A percentile compares a stretch with the other conserved stretches of the same genome.
Conservation (phyloP, 2,888 invertebrate species). For the Plebejus anna region DNA sequence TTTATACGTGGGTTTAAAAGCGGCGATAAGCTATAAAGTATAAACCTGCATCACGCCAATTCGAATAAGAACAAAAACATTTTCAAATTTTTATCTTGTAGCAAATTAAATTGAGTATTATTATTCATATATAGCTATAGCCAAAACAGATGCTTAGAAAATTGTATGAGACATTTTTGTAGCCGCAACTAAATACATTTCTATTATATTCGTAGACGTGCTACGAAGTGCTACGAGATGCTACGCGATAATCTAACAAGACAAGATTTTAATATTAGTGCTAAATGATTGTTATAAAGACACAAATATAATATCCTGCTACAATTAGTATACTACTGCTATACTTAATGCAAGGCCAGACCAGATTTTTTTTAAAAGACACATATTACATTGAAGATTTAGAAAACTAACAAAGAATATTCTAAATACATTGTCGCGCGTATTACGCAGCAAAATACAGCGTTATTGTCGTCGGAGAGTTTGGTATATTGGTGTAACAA, state of each 20-base stretch:
- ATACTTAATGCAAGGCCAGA: too few species aligned
- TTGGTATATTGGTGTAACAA: conserved; percentile 26
- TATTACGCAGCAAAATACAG: not conserved
- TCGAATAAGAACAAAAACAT: not conserved
- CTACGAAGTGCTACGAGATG: not conserved
- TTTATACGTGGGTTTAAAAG: conserved; percentile 14
- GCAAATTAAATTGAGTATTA: not conserved
- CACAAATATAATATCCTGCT: too few species aligned
- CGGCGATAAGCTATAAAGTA: not conserved
- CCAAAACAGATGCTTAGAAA: not conserved
- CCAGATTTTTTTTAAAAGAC: too few species aligned
- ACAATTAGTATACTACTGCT: too few species aligned
- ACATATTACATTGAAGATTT: too few species aligned
- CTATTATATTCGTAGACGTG: conserved; percentile 1
- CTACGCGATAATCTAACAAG: not conserved
- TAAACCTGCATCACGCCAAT: not conserved
- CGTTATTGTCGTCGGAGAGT: conserved; percentile 12
- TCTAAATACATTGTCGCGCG: not conserved
- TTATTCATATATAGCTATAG: not conserved
- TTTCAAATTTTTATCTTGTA: not conserved
- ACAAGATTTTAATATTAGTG: too few species aligned
- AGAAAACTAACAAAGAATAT: not conserved
- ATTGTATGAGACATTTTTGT: not conserved
- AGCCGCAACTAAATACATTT: not conserved
- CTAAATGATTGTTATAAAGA: too few species aligned